A percentile compares a stretch with the other conserved stretches of the same genome.
These are phyloP conservation scores for Troides helena DNA, from an alignment of 2,888 invertebrate genomes.

Conservation along the genomic window DNA sequence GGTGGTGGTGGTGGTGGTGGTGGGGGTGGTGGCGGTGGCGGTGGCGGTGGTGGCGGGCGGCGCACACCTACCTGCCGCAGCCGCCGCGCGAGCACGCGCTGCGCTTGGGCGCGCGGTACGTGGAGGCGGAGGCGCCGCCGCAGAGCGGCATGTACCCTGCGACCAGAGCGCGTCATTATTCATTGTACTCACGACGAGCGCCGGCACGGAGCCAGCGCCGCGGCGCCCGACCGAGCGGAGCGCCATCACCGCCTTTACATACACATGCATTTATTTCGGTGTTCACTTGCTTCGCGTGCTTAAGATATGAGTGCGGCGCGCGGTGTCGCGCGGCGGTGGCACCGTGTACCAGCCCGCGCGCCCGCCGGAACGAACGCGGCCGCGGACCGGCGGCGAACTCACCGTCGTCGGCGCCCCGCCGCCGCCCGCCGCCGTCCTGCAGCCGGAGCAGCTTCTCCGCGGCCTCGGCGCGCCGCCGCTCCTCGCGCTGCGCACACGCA, in stretches of 20 bases:
- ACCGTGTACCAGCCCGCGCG: no score
- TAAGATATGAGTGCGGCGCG: no score
- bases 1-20: background rate
- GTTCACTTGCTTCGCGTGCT: no score
- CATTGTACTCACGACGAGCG: no score
- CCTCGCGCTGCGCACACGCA: constrained; percentile 51
- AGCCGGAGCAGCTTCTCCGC: constrained; percentile 55
- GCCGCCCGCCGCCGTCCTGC: constrained; percentile 42
- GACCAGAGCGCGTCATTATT: background rate
- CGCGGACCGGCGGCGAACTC: constrained; percentile 2
- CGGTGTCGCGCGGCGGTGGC: no score
- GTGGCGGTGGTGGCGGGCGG: background rate
- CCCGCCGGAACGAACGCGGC: no score
- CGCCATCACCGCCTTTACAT: no score
- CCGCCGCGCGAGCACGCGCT: constrained; percentile 66
- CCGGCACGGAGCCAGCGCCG: no score
- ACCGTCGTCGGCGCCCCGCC: constrained; percentile 52
- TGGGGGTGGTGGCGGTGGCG: background rate
- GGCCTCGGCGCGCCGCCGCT: constrained; percentile 51
- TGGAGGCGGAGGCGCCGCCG: constrained; percentile 57
- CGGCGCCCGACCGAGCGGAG: no score
- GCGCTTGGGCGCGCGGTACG: constrained; percentile 64
- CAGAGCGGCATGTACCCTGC: constrained; percentile 51
- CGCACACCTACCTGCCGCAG: constrained; percentile 46
- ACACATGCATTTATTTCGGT: no score